Percentiles rank a stretch among this genome's conserved stretches.
These are phyloP conservation scores for Myripristis murdjan DNA, from an alignment of 2,797 vertebrate species.

Conservation along the genomic window DNA sequence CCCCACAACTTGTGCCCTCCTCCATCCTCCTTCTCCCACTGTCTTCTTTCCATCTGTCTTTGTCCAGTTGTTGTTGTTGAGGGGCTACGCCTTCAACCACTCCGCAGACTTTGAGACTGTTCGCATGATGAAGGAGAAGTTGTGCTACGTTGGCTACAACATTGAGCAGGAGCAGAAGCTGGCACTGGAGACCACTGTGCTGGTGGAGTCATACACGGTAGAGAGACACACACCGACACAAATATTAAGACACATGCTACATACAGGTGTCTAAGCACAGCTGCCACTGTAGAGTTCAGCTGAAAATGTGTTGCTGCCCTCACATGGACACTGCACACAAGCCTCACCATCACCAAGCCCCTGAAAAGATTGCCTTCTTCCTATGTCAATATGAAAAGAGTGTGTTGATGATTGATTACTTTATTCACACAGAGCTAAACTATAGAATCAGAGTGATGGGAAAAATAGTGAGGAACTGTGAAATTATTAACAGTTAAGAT, in stretches of 20 bases:
- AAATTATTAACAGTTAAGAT: neutral
- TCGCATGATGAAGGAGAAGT: constrained; percentile 89
- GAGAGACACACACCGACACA: neutral
- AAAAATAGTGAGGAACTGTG: too few species aligned
- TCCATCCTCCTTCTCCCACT: too few species aligned
- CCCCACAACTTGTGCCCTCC: too few species aligned
- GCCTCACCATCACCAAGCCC: neutral
- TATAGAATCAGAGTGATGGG: too few species aligned
- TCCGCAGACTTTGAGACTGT: constrained; percentile 91
- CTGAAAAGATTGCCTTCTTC: neutral
- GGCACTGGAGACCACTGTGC: constrained; percentile 88
- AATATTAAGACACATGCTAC: too few species aligned
- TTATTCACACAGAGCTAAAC: too few species aligned
- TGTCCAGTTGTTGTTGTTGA: constrained; percentile 85
- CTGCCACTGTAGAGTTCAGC: neutral
- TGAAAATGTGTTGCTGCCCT: constrained; percentile 34
- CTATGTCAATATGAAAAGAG: neutral
- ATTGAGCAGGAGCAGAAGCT: constrained; percentile 90
- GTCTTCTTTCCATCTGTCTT: neutral
- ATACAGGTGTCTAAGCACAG: constrained; percentile 1
- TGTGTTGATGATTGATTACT: neutral
- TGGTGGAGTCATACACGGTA: constrained; percentile 89
- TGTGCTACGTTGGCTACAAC: constrained; percentile 91
- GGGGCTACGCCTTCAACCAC: constrained; percentile 91
- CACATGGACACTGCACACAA: constrained; percentile 20